phyloP scores from a whole-genome alignment of 2,888 invertebrate genomes.

The Deilephila elpenor region DNA sequence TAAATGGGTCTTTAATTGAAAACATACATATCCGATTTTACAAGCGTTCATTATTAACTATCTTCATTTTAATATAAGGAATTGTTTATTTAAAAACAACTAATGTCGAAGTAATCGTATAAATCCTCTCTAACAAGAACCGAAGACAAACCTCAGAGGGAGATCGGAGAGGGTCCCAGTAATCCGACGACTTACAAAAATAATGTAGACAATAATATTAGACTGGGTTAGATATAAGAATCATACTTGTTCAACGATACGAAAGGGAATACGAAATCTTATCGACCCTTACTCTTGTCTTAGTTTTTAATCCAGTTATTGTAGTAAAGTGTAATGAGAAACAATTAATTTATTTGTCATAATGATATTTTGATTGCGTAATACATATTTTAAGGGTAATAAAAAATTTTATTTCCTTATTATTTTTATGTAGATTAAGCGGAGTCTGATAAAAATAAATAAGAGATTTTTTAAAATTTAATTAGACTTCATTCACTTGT shows the following conservation, averaged over 20 bases:
- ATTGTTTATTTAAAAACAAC: slow-evolving; percentile 53
- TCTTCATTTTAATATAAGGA: slow-evolving; percentile 32
- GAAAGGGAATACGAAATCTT: slow-evolving; percentile 36
- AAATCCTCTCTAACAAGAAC: slow-evolving; percentile 65
- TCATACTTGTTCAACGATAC: slow-evolving; percentile 43
- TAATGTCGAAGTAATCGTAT: slow-evolving; percentile 56
- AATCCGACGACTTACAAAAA: slow-evolving; percentile 63
- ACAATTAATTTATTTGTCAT: no score
- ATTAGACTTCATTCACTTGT: no score
- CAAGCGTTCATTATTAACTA: not conserved
- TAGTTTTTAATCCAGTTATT: not conserved
- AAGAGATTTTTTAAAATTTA: no score
- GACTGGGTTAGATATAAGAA: slow-evolving; percentile 46
- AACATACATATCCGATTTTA: not conserved
- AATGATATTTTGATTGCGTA: no score
- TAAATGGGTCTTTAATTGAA: no score
- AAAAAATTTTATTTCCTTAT: no score
- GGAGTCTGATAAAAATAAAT: no score
- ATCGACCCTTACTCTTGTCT: not conserved
- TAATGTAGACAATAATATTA: slow-evolving; percentile 61
- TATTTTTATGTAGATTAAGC: no score
- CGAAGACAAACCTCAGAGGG: slow-evolving; percentile 62
- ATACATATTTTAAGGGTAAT: no score
- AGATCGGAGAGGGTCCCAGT: slow-evolving; percentile 47
- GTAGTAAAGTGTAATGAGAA: not conserved